A percentile compares a stretch with the other conserved stretches of the same genome.
Conservation (phyloP, 2,797 vertebrate genomes). For the Brachyalestes nurse region DNA sequence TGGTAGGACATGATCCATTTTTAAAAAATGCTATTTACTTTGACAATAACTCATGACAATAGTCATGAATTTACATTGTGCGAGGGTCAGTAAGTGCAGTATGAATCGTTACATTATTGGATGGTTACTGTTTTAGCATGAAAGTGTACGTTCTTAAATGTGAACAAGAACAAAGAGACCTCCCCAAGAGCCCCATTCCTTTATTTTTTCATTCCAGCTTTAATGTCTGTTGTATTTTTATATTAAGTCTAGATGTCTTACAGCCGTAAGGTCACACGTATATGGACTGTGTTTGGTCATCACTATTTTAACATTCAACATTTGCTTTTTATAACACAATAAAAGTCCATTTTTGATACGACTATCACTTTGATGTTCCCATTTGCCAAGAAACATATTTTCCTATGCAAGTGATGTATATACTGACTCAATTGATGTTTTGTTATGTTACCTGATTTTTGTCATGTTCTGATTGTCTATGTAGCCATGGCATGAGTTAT, state of each 20-base stretch:
- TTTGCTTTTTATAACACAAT: conserved; percentile 73
- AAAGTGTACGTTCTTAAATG: conserved; percentile 35
- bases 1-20: not conserved
- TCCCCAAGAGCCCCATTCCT: conserved; percentile 14
- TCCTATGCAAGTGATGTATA: conserved; percentile 84
- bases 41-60: conserved; percentile 1
- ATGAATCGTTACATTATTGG: conserved; percentile 18
- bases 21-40: not conserved
- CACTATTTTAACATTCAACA: conserved; percentile 70
- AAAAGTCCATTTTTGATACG: conserved; percentile 75
- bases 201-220: conserved; percentile 23
- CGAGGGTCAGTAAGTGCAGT: conserved; percentile 20
- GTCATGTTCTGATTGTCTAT: conserved; percentile 12
- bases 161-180: conserved; percentile 42
- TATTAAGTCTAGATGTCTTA: conserved; percentile 47
- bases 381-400: conserved; percentile 82
- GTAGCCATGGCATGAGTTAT: not conserved
- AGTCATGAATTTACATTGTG: conserved; percentile 16
- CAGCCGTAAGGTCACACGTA: conserved; percentile 33
- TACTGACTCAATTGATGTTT: conserved; percentile 75
- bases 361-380: conserved; percentile 74
- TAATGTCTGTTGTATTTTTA: conserved; percentile 41
- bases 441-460: conserved; percentile 59
- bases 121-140: conserved; percentile 40
- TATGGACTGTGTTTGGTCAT: conserved; percentile 52